Conservation (phyloP, 2,113 vertebrate genomes). For the Brachyhypopomus occidentalis region DNA sequence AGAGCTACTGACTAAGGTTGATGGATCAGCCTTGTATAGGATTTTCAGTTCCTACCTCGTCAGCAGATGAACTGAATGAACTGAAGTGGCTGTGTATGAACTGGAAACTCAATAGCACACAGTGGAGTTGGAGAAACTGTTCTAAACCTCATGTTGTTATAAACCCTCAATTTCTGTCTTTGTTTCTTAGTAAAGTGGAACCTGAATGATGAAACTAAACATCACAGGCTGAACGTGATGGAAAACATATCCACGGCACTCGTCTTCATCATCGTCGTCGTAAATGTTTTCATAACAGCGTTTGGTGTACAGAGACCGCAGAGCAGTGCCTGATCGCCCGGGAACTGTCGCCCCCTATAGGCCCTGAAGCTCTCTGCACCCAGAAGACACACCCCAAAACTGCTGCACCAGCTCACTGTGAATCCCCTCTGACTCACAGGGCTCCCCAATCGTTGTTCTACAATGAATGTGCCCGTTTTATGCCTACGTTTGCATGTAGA, state of each 20-base stretch:
- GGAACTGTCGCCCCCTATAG: not conserved
- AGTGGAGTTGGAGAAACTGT: too few species aligned
- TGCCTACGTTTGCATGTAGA: not conserved
- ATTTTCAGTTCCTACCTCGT: too few species aligned
- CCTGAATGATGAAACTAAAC: conserved; percentile 87
- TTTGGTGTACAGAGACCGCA: conserved; percentile 89
- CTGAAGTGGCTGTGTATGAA: too few species aligned
- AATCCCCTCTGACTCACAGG: not conserved
- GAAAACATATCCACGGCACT: conserved; percentile 89
- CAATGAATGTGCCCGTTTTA: not conserved
- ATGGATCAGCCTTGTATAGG: too few species aligned
- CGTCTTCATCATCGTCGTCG: conserved; percentile 91
- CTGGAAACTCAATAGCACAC: too few species aligned
- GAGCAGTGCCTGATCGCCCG: not conserved
- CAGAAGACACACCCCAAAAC: not conserved
- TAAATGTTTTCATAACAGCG: conserved; percentile 96
- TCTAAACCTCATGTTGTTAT: not conserved
- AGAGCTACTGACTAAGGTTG: too few species aligned
- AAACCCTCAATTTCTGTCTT: conserved; percentile 29
- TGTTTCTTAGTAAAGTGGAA: conserved; percentile 88
- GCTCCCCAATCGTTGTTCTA: not conserved
- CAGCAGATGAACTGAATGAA: too few species aligned
- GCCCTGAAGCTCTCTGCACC: not conserved
- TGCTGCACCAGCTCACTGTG: not conserved
- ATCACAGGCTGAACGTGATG: conserved; percentile 85